Evolutionary conservation across 53 echinoderm and acorn worm genomes (phyloP), one percentile per base, ranked within the genome.

Genomic region (Apostichopus leukothele): DNA sequence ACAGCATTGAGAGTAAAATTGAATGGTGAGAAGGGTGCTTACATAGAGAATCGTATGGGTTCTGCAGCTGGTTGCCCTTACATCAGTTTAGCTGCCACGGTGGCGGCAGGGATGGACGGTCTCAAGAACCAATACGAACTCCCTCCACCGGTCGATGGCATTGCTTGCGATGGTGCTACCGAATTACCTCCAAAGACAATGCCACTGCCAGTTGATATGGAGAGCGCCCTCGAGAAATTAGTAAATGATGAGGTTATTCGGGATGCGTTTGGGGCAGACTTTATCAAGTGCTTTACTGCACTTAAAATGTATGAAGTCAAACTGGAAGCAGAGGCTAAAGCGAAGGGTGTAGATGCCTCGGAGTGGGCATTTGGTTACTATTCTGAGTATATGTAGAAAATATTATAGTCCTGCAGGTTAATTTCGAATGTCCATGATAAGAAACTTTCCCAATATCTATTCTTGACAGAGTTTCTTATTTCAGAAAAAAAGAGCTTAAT

Each of bases 31-130:
- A 19, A 75, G 12, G 94, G 94, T 23, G 92, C 89, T 16, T 92
- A 94, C 73, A 16, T 94, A 3, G 94, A 94, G 78, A 91, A 94
- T 60, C 89, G 94, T 9, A 54, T 92, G 5, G 91, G 94, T 9
- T 88, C 91, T 26, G 76, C 92, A 60, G 92, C 88, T 10, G 90
- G 89, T 19, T 92, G 92, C 53, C 94, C 94, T 11, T 94, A 94
- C 73, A 77, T 90, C 6, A 87, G 83, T 74, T 61, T 94, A 50
- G 94, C 94, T 73, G 94, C 92, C 22, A 89, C 77, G 23, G 88
- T 94, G 1, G 94, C 90, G 1, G 93, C 93, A 51, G 93, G 93
- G 50, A 91, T 93, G 53, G 93, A 91, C 19, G 93, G 93, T 51
- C 89, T 93, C 88, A 78, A 61, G 87, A 93, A 85, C 22, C 75